Percentiles rank a stretch among this genome's conserved stretches.
Conservation (phyloP, 2,797 vertebrate species). For the Spinibarbus caldwelli region DNA sequence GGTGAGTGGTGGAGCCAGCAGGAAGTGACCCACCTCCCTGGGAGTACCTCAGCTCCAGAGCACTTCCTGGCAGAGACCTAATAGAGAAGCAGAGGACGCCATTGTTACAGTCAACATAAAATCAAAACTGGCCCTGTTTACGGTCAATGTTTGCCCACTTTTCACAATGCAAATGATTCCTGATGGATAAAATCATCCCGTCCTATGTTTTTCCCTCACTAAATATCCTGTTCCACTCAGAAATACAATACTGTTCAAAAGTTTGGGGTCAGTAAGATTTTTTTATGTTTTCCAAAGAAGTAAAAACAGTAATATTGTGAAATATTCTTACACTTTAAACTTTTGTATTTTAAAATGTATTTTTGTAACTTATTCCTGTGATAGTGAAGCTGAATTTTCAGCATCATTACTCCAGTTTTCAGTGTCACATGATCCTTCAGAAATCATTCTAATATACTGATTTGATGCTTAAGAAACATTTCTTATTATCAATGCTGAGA, state of each 20-base stretch:
- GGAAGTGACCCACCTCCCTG: conserved; percentile 81
- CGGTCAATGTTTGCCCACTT: background rate
- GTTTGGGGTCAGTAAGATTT: background rate
- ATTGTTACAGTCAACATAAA: no score
- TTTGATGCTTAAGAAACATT: no score
- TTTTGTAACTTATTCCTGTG: no score
- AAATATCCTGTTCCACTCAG: background rate
- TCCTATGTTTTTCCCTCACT: no score
- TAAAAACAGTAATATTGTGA: background rate
- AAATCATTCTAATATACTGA: background rate
- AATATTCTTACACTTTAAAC: background rate
- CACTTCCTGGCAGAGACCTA: conserved; percentile 90
- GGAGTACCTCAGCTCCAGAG: conserved; percentile 88
- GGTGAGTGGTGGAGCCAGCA: conserved; percentile 75
- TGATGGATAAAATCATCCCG: background rate
- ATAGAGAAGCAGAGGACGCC: background rate
- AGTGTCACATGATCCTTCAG: background rate
- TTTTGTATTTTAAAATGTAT: background rate
- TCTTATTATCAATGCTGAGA: background rate
- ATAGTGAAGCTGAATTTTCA: background rate
- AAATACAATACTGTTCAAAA: background rate
- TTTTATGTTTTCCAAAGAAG: background rate
- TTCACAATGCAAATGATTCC: background rate
- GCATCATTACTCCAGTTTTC: background rate
- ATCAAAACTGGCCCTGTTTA: background rate